Conservation (phyloP, 2,113 vertebrate genomes). For the Nesospiza acunhae region DNA sequence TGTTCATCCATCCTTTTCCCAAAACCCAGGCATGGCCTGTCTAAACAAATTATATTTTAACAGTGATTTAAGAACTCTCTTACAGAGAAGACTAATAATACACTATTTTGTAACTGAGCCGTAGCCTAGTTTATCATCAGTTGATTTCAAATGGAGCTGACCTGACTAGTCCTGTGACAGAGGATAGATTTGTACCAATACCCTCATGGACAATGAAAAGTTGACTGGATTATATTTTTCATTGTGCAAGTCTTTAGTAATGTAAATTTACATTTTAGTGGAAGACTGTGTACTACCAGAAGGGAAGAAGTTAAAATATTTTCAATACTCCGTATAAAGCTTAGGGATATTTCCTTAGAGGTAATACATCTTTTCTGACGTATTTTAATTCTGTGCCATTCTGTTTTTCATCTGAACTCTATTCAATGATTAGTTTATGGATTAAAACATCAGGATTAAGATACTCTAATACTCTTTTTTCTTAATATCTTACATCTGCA, state of each 20-base stretch:
- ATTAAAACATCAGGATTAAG: neutral
- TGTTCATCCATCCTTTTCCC: neutral
- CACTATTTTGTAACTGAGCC: neutral
- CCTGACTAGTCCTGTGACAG: neutral
- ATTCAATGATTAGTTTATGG: neutral
- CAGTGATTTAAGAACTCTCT: neutral
- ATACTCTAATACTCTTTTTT: neutral
- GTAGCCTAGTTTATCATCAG: neutral
- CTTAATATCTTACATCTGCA: neutral
- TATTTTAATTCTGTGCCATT: neutral
- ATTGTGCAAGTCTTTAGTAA: neutral
- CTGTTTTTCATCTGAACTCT: neutral
- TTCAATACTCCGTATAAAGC: neutral
- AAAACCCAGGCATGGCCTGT: neutral
- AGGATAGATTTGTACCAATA: neutral
- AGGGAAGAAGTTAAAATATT: neutral
- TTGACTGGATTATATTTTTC: neutral
- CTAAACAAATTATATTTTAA: neutral
- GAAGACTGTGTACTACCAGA: neutral
- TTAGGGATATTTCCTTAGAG: neutral
- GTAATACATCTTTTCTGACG: neutral
- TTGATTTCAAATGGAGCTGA: neutral
- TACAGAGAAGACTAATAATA: neutral
- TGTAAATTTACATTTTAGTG: neutral
- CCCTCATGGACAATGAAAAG: neutral